Conservation (phyloP, 1,140 invertebrate genomes). For the Trachelipus rathkii region DNA sequence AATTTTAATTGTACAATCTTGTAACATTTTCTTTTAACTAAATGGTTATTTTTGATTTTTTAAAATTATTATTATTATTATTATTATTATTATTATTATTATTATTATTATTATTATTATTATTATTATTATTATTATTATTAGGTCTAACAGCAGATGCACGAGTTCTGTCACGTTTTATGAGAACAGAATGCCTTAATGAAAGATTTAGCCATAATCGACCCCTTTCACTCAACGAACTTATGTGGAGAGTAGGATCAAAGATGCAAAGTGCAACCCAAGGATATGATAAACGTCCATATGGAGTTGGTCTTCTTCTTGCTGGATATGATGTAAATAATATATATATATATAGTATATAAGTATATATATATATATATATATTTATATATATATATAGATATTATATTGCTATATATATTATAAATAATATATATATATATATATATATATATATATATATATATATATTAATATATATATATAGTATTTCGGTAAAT, state of each 20-base stretch:
- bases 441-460: too few relatives aligned
- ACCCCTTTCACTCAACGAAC: slow-evolving; percentile 71
- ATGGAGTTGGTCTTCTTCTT: slow-evolving; percentile 92
- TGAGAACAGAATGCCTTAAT: slow-evolving; percentile 90
- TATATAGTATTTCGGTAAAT: too few relatives aligned
- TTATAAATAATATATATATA: too few relatives aligned
- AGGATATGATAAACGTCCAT: slow-evolving; percentile 91
- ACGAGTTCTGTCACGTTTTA: slow-evolving; percentile 73
- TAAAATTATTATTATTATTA: slow-evolving; percentile 50
- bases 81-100: slow-evolving; percentile 53
- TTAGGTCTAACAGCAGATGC: slow-evolving; percentile 92
- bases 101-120: slow-evolving; percentile 52
- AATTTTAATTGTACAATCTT: neutral
- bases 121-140: slow-evolving; percentile 51
- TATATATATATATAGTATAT: slow-evolving; percentile 7
- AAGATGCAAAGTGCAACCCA: slow-evolving; percentile 98
- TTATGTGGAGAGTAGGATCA: slow-evolving; percentile 81
- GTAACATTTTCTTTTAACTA: neutral
- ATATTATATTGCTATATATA: too few relatives aligned
- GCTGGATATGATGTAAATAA: slow-evolving; percentile 89
- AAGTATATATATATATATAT: too few relatives aligned
- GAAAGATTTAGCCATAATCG: slow-evolving; percentile 82
- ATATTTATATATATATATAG: too few relatives aligned
- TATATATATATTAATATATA: too few relatives aligned
- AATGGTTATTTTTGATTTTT: neutral